Conservation (phyloP, 2,797 vertebrate species). For the Pangasius mekongensis region DNA sequence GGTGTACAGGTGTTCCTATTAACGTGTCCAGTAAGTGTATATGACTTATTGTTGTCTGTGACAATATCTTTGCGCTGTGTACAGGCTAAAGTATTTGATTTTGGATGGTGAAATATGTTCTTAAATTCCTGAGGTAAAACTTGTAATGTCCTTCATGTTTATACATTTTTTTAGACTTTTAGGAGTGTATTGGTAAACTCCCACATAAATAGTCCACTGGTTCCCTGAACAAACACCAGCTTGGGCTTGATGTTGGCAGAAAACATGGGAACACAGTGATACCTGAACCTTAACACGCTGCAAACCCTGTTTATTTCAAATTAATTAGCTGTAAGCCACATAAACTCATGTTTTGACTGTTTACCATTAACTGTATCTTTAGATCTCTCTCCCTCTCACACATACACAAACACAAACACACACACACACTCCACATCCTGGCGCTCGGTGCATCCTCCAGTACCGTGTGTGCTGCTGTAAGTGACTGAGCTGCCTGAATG, state of each 20-base stretch:
- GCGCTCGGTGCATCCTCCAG: conserved; percentile 57
- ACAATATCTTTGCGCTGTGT: neutral
- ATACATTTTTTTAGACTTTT: neutral
- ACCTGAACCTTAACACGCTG: neutral
- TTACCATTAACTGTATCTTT: neutral
- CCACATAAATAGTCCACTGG: neutral
- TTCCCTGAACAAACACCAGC: neutral
- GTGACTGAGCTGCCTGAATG: conserved; percentile 99
- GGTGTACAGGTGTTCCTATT: neutral
- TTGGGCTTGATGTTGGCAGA: neutral
- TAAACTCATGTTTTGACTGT: neutral
- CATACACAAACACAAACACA: conserved; percentile 49
- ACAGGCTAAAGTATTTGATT: neutral
- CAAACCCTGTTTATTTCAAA: neutral
- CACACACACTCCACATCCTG: conserved; percentile 30
- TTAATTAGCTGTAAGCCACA: neutral
- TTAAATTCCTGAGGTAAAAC: neutral
- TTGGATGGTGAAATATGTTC: neutral
- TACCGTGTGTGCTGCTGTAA: conserved; percentile 99
- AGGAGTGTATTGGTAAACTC: neutral
- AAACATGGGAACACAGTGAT: neutral
- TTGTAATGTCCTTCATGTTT: neutral
- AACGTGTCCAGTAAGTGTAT: neutral
- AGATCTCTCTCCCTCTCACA: neutral
- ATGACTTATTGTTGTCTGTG: neutral